Conservation (phyloP, 2,113 vertebrate species). For the Engystomops pustulosus region DNA sequence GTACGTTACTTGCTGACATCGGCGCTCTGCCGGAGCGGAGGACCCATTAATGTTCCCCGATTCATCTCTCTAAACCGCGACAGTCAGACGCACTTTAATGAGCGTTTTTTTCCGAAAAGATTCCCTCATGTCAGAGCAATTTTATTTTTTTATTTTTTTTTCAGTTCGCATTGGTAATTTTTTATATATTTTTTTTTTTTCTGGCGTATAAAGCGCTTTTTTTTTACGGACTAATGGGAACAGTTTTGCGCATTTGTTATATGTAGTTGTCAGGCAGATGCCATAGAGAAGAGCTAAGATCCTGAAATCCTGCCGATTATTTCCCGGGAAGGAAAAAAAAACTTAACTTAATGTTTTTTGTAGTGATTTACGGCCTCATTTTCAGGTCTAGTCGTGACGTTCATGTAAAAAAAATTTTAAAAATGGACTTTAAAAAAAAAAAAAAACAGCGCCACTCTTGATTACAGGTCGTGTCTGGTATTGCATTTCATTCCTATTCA, state of each 20-base stretch:
- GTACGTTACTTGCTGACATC: background rate
- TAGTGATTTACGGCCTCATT: no score
- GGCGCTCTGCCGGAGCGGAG: background rate
- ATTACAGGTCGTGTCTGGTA: no score
- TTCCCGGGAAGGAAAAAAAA: no score
- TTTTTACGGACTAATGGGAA: background rate
- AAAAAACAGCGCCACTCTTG: no score
- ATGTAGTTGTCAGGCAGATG: background rate
- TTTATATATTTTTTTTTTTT: background rate
- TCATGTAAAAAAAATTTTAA: no score
- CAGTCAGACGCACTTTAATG: background rate
- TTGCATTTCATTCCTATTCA: no score
- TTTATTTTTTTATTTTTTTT: background rate
- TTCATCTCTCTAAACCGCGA: background rate
- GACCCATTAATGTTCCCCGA: background rate
- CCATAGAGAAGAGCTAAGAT: background rate
- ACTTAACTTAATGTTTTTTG: no score
- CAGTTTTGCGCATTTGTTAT: background rate
- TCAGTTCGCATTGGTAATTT: background rate
- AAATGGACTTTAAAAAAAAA: no score
- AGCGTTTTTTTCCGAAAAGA: background rate
- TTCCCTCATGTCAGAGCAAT: background rate
- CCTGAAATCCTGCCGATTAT: background rate
- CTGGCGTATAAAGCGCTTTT: background rate
- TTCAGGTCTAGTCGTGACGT: no score